These are phyloP conservation scores for Taurulus bubalis DNA, from an alignment of 2,113 vertebrate species.

Conservation along the genomic window DNA sequence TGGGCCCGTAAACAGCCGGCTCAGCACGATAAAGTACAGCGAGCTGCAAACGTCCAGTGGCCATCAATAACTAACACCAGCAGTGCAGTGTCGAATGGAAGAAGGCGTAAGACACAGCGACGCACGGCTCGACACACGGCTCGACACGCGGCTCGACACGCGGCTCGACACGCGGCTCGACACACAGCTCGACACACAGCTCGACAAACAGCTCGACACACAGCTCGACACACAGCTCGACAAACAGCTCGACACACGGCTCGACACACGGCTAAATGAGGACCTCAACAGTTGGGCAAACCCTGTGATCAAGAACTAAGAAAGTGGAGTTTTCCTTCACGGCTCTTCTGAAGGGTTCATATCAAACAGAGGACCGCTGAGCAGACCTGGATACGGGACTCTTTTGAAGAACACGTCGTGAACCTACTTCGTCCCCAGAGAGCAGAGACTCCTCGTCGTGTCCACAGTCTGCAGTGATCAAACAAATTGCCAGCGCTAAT, in stretches of 20 bases:
- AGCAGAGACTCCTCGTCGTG: background rate
- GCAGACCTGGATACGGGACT: background rate
- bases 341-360: background rate
- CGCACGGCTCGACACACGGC: too few species aligned
- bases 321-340: too few species aligned
- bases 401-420: too few species aligned
- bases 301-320: background rate
- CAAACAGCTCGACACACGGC: too few species aligned
- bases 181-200: background rate
- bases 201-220: too few species aligned
- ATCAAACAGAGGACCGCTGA: background rate
- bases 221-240: too few species aligned
- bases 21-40: slow-evolving; percentile 5
- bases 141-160: too few species aligned
- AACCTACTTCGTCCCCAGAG: slow-evolving; percentile 18
- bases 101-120: background rate
- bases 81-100: background rate
- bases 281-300: background rate
- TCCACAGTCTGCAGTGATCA: too few species aligned
- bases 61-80: background rate
- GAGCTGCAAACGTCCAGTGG: background rate
- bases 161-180: too few species aligned
- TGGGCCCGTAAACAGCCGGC: background rate
- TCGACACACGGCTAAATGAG: background rate
- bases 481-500: too few species aligned